Evolutionary conservation across 2,113 vertebrate species (phyloP), one percentile per base, ranked within the genome.

Genomic region (Cathartes aura): DNA sequence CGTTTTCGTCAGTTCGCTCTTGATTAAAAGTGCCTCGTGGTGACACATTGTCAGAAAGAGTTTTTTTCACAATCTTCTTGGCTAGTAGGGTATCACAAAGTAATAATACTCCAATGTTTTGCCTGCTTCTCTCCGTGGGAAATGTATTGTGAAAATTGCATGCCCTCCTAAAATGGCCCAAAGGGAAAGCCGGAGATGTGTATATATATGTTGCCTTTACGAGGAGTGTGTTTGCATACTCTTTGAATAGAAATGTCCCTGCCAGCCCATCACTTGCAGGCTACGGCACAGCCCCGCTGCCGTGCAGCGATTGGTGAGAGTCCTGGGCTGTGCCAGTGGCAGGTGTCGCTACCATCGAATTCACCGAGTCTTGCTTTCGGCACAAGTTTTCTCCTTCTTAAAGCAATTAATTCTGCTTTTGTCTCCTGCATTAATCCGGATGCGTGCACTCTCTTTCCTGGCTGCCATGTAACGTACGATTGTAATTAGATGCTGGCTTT

Each of bases 381-480:
- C 36, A 23, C 24, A 36, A 29, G 15, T 47, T 63, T 67, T 68
- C 34, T 89, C 15, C 22, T 55, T 72, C 45, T 43, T 86, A 34
- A 90, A 53, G n/a, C 68, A 60, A 8, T 59, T 73, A 83, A 66
- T 75, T 53, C 36, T 76, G 23, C 63, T 43, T 67, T 76, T 89
- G 42, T 63, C 30, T 40, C 36, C 27, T 4, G 1, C 0, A 4
- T 75, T 60, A 34, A 32, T 42, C 24, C 67, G 32, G 26, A 38
- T 67, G 32, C 0, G 0, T 50, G 55, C 18, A 5, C 20, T 74
- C 53, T 20, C 27, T 73, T 81, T 92, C 19, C n/a, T 5, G 4
- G 29, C 32, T 87, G 52, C 36, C 0, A 0, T 24, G 4, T 50
- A 66, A 87, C 0, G 9, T 26, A 9, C 1, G 6, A 12, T 16